phyloP scores from a whole-genome alignment of 2,797 vertebrate genomes.

The Microcaecilia unicolor region DNA sequence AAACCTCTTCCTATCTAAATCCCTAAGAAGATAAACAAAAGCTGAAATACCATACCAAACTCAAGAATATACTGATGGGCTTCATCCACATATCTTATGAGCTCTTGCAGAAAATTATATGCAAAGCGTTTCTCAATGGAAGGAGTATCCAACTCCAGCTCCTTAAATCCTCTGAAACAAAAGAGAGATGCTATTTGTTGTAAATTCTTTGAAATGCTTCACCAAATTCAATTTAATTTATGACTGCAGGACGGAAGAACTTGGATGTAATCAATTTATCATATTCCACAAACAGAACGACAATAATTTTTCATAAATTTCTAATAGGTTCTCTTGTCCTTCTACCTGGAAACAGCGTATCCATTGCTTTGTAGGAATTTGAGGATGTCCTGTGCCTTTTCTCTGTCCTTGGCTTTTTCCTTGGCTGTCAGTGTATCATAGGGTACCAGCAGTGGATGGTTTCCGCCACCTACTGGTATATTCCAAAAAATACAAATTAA shows the following conservation, averaged over 20 bases:
- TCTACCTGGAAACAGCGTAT: slow-evolving; percentile 81
- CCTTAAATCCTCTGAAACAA: slow-evolving; percentile 70
- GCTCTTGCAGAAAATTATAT: slow-evolving; percentile 87
- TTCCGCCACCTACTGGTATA: slow-evolving; percentile 73
- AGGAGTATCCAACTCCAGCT: slow-evolving; percentile 83
- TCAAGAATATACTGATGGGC: slow-evolving; percentile 86
- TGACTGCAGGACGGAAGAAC: not conserved
- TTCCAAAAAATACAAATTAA: slow-evolving; percentile 13
- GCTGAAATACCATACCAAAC: slow-evolving; percentile 59
- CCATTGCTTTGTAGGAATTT: slow-evolving; percentile 93
- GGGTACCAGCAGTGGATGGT: slow-evolving; percentile 87
- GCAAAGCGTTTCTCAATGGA: slow-evolving; percentile 93
- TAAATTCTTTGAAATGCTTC: not conserved
- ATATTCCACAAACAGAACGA: too few species aligned
- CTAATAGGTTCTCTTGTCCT: not conserved
- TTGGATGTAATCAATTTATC: too few species aligned
- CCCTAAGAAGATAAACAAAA: too few species aligned
- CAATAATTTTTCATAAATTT: not conserved
- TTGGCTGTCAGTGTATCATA: slow-evolving; percentile 92
- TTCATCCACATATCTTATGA: slow-evolving; percentile 85
- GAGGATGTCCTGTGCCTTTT: slow-evolving; percentile 88
- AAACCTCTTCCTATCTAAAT: too few species aligned
- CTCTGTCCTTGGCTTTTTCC: slow-evolving; percentile 88
- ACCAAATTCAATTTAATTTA: not conserved
- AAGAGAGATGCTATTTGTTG: slow-evolving; percentile 7